Conservation (phyloP, 2,797 vertebrate species). For the Columba guinea region DNA sequence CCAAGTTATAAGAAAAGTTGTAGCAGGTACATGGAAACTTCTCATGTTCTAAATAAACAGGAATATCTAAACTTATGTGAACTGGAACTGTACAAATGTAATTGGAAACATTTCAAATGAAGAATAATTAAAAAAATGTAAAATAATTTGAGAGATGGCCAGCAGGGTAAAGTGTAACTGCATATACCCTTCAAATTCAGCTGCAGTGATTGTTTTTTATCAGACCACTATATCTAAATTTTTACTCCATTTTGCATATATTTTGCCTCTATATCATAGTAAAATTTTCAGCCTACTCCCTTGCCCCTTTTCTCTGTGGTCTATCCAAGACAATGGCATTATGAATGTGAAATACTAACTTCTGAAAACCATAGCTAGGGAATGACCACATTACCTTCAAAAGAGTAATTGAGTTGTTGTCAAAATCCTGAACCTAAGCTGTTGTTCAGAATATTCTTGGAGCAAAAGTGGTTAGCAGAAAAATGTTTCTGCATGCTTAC, state of each 20-base stretch:
- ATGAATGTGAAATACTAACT: neutral
- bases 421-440: neutral
- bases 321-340: neutral
- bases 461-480: neutral
- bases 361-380: neutral
- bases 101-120: neutral
- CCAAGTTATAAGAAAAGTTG: neutral
- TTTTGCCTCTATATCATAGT: neutral
- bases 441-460: neutral
- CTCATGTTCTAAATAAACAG: neutral
- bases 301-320: neutral
- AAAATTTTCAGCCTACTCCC: neutral
- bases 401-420: neutral
- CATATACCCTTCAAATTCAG: neutral
- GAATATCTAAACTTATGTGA: neutral
- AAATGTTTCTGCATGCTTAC: neutral
- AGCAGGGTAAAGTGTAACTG: neutral
- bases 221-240: neutral
- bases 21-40: neutral
- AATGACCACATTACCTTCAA: neutral
- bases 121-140: neutral
- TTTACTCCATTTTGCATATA: neutral
- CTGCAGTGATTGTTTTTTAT: neutral
- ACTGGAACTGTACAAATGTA: neutral
- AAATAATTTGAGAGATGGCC: neutral